Conservation (phyloP, 2,888 invertebrate species). For the Apocheima hispidaria region DNA sequence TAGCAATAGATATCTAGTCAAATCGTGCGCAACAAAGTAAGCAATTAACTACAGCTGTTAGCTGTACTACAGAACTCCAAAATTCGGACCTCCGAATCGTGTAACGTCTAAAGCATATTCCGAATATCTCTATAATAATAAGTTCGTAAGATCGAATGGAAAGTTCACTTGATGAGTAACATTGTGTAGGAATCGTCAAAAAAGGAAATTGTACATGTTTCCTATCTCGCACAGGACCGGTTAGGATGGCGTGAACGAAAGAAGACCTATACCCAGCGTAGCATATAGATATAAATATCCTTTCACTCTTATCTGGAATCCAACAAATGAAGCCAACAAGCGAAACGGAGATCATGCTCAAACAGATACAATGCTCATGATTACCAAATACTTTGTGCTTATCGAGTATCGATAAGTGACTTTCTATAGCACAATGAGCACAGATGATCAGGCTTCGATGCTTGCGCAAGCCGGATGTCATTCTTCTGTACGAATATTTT, state of each 20-base stretch:
- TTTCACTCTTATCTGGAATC: not conserved
- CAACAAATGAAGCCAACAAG: not conserved
- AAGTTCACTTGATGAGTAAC: too few relatives aligned
- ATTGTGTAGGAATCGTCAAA: too few relatives aligned
- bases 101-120: not conserved
- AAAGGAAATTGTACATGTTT: too few relatives aligned
- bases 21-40: not conserved
- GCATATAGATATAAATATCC: not conserved
- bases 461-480: conserved; percentile 74
- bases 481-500: conserved; percentile 38
- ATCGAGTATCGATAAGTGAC: conserved; percentile 22
- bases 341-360: not conserved
- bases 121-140: too few relatives aligned
- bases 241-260: too few relatives aligned
- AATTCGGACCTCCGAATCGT: not conserved
- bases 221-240: too few relatives aligned
- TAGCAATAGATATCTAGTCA: too few relatives aligned
- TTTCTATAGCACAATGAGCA: conserved; percentile 31
- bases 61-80: not conserved
- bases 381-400: conserved; percentile 19
- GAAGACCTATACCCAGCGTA: too few relatives aligned
- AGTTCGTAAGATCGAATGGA: too few relatives aligned
- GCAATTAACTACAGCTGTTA: too few relatives aligned
- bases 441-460: conserved; percentile 25
- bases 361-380: conserved; percentile 13